A percentile compares a stretch with the other conserved stretches of the same genome.
Evolutionary conservation across 2,113 vertebrate genomes (phyloP).

Genomic region (Naja naja): DNA sequence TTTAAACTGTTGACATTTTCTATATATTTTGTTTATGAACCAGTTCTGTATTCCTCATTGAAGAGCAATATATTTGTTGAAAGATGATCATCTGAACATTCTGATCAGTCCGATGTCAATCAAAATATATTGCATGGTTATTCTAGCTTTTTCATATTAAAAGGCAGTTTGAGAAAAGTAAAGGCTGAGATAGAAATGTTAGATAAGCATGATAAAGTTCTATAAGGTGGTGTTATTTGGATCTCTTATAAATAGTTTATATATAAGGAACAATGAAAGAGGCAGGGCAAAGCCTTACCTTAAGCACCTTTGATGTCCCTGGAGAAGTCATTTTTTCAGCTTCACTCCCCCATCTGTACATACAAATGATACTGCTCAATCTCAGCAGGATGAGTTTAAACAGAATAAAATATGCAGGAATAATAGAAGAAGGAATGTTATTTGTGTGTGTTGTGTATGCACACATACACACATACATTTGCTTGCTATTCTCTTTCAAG

Average conservation of each 20-base stretch:
- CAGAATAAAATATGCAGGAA: neutral
- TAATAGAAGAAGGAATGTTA: neutral
- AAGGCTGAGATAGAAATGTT: neutral
- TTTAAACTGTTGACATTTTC: neutral
- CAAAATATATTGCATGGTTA: neutral
- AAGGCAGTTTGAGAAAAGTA: neutral
- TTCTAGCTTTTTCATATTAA: neutral
- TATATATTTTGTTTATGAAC: neutral
- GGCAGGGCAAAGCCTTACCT: neutral
- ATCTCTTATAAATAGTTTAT: neutral
- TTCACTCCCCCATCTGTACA: neutral
- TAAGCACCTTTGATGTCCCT: neutral
- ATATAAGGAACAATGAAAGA: neutral
- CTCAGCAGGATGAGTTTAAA: neutral
- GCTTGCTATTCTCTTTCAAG: neutral
- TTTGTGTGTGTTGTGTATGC: neutral
- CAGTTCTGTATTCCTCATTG: neutral
- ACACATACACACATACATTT: neutral
- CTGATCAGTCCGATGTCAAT: neutral
- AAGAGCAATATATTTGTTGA: neutral
- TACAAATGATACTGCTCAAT: neutral
- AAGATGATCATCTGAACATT: neutral
- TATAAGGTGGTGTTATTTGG: neutral
- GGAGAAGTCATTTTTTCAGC: neutral
- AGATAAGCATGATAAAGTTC: neutral